These are phyloP conservation scores for Apotomis capreana DNA, from an alignment of 2,888 invertebrate species.

Conservation along the genomic window DNA sequence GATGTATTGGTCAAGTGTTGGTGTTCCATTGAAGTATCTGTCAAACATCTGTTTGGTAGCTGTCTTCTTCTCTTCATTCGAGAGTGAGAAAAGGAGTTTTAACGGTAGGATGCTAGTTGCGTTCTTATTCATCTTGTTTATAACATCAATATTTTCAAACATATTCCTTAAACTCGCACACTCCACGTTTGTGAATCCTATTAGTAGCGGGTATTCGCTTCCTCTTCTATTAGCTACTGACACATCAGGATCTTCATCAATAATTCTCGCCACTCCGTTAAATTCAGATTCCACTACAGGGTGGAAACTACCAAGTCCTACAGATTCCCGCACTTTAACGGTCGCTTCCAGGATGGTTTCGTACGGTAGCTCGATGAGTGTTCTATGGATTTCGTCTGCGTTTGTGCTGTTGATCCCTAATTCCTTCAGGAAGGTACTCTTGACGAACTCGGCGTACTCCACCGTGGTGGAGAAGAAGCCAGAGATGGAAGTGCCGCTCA, in stretches of 20 bases:
- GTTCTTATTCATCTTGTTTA: slow-evolving; percentile 52
- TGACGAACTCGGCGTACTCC: slow-evolving; percentile 56
- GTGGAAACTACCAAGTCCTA: slow-evolving; percentile 62
- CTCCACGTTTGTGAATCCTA: slow-evolving; percentile 68
- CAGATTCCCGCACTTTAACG: slow-evolving; percentile 54
- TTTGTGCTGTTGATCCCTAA: slow-evolving; percentile 72
- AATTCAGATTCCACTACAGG: slow-evolving; percentile 67
- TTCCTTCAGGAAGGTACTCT: slow-evolving; percentile 59
- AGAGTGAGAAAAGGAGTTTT: slow-evolving; percentile 52
- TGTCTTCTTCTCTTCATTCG: slow-evolving; percentile 43
- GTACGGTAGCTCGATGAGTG: slow-evolving; percentile 59
- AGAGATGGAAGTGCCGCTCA: slow-evolving; percentile 60
- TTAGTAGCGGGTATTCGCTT: slow-evolving; percentile 62
- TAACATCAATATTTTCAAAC: slow-evolving; percentile 59
- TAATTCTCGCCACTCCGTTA: slow-evolving; percentile 62
- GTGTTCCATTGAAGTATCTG: slow-evolving; percentile 58
- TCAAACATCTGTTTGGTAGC: slow-evolving; percentile 4
- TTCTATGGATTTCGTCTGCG: slow-evolving; percentile 59
- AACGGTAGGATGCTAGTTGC: slow-evolving; percentile 56
- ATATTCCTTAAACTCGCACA: slow-evolving; percentile 64
- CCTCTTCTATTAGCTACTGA: slow-evolving; percentile 62
- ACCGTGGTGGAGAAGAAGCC: slow-evolving; percentile 64
- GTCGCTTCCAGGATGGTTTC: slow-evolving; percentile 63
- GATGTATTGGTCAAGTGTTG: slow-evolving; percentile 59
- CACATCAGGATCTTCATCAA: slow-evolving; percentile 67